These are phyloP conservation scores for Cyphomyrus plagiostoma DNA, from an alignment of 2,113 vertebrate species.

Conservation along the genomic window DNA sequence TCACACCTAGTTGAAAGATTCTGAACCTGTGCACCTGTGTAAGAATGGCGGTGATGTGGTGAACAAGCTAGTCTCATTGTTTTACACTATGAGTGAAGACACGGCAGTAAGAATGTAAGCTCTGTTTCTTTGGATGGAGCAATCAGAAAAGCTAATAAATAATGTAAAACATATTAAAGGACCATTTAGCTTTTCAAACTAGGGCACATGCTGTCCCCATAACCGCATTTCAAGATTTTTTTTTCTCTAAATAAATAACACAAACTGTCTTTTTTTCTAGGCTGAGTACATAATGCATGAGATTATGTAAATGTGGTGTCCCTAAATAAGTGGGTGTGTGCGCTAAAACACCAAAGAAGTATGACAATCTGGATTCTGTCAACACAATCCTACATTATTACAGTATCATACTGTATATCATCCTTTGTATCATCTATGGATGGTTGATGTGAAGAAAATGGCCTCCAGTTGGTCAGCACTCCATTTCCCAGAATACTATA, in stretches of 20 bases:
- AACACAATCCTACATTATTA: background rate
- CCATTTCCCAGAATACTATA: background rate
- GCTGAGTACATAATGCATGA: conserved; percentile 6
- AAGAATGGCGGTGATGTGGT: background rate
- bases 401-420: background rate
- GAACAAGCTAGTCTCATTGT: background rate
- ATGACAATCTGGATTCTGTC: background rate
- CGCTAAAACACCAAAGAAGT: background rate
- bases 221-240: conserved; percentile 2
- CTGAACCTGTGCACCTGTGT: background rate
- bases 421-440: background rate
- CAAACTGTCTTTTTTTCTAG: background rate
- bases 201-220: background rate
- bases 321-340: background rate
- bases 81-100: background rate
- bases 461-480: background rate
- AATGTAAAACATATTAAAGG: conserved; percentile 13
- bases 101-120: background rate
- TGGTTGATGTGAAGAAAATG: background rate
- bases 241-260: conserved; percentile 10
- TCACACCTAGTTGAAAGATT: background rate
- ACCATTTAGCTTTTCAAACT: conserved; percentile 18
- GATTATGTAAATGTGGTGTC: background rate
- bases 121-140: background rate
- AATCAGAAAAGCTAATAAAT: conserved; percentile 13